Evolutionary conservation across 2,888 invertebrate species (phyloP).

Genomic region (Silvanus unidentatus): DNA sequence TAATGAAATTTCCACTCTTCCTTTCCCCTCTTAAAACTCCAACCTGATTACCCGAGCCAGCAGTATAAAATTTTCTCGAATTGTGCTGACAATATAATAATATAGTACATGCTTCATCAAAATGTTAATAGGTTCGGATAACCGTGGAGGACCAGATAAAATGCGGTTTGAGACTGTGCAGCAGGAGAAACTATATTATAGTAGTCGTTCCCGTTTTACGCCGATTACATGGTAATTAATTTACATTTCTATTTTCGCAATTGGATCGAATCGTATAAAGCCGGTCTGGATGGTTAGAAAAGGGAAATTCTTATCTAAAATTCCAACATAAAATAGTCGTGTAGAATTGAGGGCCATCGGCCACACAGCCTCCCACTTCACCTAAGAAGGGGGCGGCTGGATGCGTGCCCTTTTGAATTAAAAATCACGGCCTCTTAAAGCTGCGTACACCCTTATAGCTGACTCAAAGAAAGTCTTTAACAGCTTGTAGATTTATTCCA

Average conservation of each 20-base stretch:
- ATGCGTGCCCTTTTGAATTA: slow-evolving; percentile 3
- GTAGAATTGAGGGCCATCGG: background rate
- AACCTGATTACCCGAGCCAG: too few relatives aligned
- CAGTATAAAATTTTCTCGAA: too few relatives aligned
- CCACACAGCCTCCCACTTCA: background rate
- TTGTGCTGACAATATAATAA: background rate
- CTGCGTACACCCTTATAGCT: background rate
- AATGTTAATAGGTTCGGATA: background rate
- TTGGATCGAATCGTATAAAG: slow-evolving; percentile 19
- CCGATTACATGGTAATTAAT: slow-evolving; percentile 28
- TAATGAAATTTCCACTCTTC: too few relatives aligned
- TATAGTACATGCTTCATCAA: background rate
- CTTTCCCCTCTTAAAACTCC: too few relatives aligned
- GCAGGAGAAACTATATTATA: background rate
- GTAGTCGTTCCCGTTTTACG: slow-evolving; percentile 10
- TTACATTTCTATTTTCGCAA: slow-evolving; percentile 29
- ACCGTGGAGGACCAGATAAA: too few relatives aligned
- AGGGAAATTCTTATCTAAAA: background rate
- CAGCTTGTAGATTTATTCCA: slow-evolving; percentile 10
- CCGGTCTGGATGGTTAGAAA: background rate
- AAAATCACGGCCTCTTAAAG: slow-evolving; percentile 3
- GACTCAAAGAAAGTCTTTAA: slow-evolving; percentile 6
- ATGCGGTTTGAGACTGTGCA: background rate
- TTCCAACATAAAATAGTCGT: background rate
- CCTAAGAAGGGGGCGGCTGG: too few relatives aligned